Conservation (phyloP, 35 echinoderm and acorn worm species). For the Hemicentrotus pulcherrimus region DNA sequence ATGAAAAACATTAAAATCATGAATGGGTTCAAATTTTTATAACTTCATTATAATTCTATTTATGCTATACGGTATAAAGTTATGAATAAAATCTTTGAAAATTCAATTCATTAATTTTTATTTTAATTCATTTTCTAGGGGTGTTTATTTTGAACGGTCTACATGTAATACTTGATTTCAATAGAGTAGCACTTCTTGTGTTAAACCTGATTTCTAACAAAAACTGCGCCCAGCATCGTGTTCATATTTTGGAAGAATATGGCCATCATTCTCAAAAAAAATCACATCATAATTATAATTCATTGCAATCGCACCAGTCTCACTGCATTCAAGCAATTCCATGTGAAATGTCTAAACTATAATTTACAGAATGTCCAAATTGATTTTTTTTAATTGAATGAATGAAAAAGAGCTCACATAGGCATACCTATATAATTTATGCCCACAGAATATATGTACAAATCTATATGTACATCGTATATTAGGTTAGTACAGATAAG, state of each 20-base stretch:
- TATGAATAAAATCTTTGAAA: too few species aligned
- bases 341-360: not conserved
- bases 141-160: too few species aligned
- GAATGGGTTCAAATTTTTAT: too few species aligned
- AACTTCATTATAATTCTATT: too few species aligned
- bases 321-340: not conserved
- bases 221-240: too few species aligned
- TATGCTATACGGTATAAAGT: too few species aligned
- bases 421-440: too few species aligned
- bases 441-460: conserved; percentile 14
- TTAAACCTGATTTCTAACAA: too few species aligned
- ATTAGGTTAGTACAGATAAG: conserved; percentile 18
- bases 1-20: too few species aligned
- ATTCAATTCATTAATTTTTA: not conserved
- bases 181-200: not conserved
- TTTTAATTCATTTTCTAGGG: not conserved
- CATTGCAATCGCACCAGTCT: not conserved
- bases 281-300: not conserved
- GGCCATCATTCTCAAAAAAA: not conserved
- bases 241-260: too few species aligned
- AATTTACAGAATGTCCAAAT: not conserved
- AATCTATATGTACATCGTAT: conserved; percentile 15
- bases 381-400: not conserved
- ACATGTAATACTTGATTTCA: too few species aligned
- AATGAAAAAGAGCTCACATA: not conserved